These are phyloP conservation scores for Leptosomus discolor DNA, from an alignment of 2,113 vertebrate species.

Conservation along the genomic window DNA sequence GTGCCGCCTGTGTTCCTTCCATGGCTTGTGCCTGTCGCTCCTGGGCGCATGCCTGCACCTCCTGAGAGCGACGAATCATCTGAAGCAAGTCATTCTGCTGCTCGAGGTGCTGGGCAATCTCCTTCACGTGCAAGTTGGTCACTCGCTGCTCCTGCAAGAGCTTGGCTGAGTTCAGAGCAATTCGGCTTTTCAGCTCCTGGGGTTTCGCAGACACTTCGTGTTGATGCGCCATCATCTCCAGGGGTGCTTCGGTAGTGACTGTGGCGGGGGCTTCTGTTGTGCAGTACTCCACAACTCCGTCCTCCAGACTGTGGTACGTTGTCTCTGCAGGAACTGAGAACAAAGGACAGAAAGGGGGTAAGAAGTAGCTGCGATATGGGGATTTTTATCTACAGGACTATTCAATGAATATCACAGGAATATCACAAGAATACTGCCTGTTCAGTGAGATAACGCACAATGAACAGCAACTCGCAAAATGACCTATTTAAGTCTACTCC, in stretches of 20 bases:
- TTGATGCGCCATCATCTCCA: constrained; percentile 85
- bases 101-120: constrained; percentile 95
- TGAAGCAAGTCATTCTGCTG: constrained; percentile 93
- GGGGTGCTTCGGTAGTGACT: constrained; percentile 76
- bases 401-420: neutral
- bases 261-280: constrained; percentile 83
- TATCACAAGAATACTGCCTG: constrained; percentile 21
- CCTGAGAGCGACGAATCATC: constrained; percentile 93
- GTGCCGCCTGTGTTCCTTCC: constrained; percentile 91
- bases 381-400: constrained; percentile 33
- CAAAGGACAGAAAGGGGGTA: constrained; percentile 30
- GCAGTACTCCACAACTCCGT: constrained; percentile 93
- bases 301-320: constrained; percentile 89
- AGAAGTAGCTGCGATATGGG: neutral
- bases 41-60: constrained; percentile 92
- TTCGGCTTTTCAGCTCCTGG: constrained; percentile 93
- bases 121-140: constrained; percentile 92
- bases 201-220: constrained; percentile 84
- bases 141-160: constrained; percentile 95
- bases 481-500: constrained; percentile 23
- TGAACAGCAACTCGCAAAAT: neutral
- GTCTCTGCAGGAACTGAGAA: constrained; percentile 83
- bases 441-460: constrained; percentile 49
- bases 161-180: constrained; percentile 93
- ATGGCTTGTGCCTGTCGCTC: constrained; percentile 94